A percentile compares a stretch with the other conserved stretches of the same genome.
phyloP scores from a whole-genome alignment of 2,797 vertebrate species.

The Oceanodroma leucorhoa region DNA sequence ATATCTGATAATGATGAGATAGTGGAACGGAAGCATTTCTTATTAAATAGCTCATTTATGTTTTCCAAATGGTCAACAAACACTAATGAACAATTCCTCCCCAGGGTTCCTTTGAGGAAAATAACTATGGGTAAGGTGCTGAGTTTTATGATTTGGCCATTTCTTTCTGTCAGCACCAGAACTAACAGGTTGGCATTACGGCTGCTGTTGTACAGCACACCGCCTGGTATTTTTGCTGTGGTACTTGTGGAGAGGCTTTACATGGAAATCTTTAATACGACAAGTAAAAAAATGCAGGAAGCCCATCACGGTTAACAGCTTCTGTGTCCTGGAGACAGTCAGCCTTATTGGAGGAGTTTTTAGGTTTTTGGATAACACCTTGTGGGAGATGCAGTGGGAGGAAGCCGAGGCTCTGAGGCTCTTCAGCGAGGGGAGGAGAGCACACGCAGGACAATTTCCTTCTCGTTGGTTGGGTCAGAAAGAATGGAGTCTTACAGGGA shows the following conservation, averaged over 20 bases:
- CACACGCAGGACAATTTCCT: fast-evolving
- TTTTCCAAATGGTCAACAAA: not conserved
- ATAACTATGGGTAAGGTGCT: not conserved
- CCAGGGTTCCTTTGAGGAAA: not conserved
- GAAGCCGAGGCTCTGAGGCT: not conserved
- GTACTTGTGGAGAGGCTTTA: not conserved
- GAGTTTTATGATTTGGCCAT: not conserved
- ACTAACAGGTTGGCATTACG: not conserved
- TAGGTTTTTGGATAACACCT: not conserved
- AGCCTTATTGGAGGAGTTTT: not conserved
- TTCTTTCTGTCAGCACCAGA: not conserved
- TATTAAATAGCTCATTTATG: not conserved
- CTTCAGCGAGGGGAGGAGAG: not conserved
- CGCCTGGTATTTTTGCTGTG: not conserved
- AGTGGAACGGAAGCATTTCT: not conserved
- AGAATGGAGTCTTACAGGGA: not conserved
- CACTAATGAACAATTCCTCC: not conserved
- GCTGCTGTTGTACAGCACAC: not conserved
- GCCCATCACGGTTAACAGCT: not conserved
- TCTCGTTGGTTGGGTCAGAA: fast-evolving
- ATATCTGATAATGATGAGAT: not conserved
- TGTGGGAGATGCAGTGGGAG: not conserved
- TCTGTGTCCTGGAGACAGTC: not conserved
- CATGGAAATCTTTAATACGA: not conserved
- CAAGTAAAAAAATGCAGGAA: not conserved